Evolutionary conservation across 2,888 invertebrate species (phyloP).

Genomic region (Pogonocherus hispidulus): DNA sequence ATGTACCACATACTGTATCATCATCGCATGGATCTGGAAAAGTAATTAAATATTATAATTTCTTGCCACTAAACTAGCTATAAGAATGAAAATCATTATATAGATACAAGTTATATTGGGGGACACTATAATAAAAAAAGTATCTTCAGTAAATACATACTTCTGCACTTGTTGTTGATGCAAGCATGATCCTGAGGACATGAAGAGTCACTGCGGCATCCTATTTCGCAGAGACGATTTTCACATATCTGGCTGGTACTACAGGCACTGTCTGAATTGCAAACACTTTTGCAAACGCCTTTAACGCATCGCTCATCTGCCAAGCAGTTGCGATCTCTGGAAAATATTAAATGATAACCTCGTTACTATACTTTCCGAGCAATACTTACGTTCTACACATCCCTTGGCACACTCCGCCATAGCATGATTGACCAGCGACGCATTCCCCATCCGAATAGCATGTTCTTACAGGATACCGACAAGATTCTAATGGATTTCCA

Average conservation of each 20-base stretch:
- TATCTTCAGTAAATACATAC: too few relatives aligned
- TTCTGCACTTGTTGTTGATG: slow-evolving; percentile 84
- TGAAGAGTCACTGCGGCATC: slow-evolving; percentile 87
- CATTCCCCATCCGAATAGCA: slow-evolving; percentile 81
- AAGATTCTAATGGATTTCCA: slow-evolving; percentile 83
- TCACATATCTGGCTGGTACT: slow-evolving; percentile 87
- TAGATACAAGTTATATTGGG: too few relatives aligned
- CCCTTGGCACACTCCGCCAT: slow-evolving; percentile 83
- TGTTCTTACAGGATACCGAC: slow-evolving; percentile 76
- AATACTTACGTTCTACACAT: slow-evolving; percentile 79
- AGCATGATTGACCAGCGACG: slow-evolving; percentile 78
- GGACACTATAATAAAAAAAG: too few relatives aligned
- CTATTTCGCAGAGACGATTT: slow-evolving; percentile 86
- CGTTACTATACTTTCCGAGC: background rate
- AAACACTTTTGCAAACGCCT: slow-evolving; percentile 86
- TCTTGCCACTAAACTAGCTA: background rate
- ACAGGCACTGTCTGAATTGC: slow-evolving; percentile 89
- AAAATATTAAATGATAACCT: too few relatives aligned
- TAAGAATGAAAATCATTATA: too few relatives aligned
- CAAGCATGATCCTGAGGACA: slow-evolving; percentile 85
- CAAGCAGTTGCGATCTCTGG: slow-evolving; percentile 84
- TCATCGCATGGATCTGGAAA: slow-evolving; percentile 83
- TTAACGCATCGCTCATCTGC: slow-evolving; percentile 89
- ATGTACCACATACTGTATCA: slow-evolving; percentile 83
- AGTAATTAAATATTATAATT: background rate